Conservation (phyloP, 2,113 vertebrate genomes). For the Apistogramma diplotaenia region DNA sequence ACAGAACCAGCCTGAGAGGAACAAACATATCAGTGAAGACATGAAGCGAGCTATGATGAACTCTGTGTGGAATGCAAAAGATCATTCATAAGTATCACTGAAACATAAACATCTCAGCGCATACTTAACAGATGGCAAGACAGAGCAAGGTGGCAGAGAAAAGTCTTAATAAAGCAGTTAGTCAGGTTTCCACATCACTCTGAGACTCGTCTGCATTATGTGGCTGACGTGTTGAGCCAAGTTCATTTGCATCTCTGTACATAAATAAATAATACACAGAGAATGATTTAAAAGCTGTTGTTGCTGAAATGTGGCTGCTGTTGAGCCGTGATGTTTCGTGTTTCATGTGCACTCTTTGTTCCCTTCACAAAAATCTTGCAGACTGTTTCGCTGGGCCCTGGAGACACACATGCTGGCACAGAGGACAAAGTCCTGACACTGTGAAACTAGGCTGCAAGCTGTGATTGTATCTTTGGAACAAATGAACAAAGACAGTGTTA, state of each 20-base stretch:
- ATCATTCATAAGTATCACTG: background rate
- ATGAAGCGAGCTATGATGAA: background rate
- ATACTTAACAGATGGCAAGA: background rate
- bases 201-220: background rate
- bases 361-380: background rate
- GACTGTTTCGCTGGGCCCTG: background rate
- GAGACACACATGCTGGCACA: slow-evolving; percentile 12
- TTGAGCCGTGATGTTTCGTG: background rate
- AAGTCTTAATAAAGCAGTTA: background rate
- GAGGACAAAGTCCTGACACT: slow-evolving; percentile 27
- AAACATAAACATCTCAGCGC: background rate
- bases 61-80: background rate
- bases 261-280: slow-evolving; percentile 1
- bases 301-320: background rate
- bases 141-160: background rate
- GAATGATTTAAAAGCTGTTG: slow-evolving; percentile 10
- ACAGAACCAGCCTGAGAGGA: slow-evolving; percentile 89
- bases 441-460: slow-evolving; percentile 1
- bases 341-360: slow-evolving; percentile 15
- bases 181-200: background rate
- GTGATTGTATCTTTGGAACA: slow-evolving; percentile 8
- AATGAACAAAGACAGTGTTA: slow-evolving; percentile 30
- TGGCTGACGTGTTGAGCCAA: background rate
- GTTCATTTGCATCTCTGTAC: background rate
- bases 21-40: background rate